Conservation (phyloP, 2,797 vertebrate genomes). For the Menidia menidia region DNA sequence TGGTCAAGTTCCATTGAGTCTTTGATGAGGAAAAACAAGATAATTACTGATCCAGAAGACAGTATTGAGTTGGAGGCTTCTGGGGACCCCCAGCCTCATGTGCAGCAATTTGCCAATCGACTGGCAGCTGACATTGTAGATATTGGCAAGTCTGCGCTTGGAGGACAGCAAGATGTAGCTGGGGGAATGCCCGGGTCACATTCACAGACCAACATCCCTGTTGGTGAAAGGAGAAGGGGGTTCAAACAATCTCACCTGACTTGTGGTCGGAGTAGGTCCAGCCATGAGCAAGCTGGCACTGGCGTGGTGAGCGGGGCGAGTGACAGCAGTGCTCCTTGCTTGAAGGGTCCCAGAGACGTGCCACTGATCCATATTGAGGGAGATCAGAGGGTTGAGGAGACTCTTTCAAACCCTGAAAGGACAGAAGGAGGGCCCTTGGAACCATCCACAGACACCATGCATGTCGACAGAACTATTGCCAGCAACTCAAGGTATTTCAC, state of each 20-base stretch:
- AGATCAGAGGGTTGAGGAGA: slow-evolving; percentile 88
- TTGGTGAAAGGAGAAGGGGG: slow-evolving; percentile 78
- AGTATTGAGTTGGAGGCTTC: slow-evolving; percentile 78
- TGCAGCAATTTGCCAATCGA: slow-evolving; percentile 86
- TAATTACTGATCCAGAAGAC: slow-evolving; percentile 86
- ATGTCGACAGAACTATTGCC: slow-evolving; percentile 48
- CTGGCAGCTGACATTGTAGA: slow-evolving; percentile 87
- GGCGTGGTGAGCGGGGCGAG: slow-evolving; percentile 35
- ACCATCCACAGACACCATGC: slow-evolving; percentile 66
- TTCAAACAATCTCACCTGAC: slow-evolving; percentile 75
- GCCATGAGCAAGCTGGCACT: slow-evolving; percentile 68
- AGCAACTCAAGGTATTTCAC: slow-evolving; percentile 80
- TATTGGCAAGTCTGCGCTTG: slow-evolving; percentile 83
- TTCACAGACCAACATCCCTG: slow-evolving; percentile 57
- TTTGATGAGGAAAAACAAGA: slow-evolving; percentile 98
- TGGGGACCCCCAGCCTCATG: slow-evolving; percentile 81
- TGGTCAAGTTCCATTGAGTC: slow-evolving; percentile 97
- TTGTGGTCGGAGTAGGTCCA: slow-evolving; percentile 64
- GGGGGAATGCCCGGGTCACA: slow-evolving; percentile 44
- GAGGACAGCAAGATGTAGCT: slow-evolving; percentile 81
- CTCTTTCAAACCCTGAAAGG: slow-evolving; percentile 54
- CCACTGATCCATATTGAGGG: slow-evolving; percentile 96
- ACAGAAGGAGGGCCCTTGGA: slow-evolving; percentile 62
- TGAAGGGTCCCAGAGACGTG: slow-evolving; percentile 86
- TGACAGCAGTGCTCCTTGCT: slow-evolving; percentile 51